These are phyloP conservation scores for Cryptocheilus praepositus DNA, from an alignment of 2,888 invertebrate genomes.

Conservation along the genomic window DNA sequence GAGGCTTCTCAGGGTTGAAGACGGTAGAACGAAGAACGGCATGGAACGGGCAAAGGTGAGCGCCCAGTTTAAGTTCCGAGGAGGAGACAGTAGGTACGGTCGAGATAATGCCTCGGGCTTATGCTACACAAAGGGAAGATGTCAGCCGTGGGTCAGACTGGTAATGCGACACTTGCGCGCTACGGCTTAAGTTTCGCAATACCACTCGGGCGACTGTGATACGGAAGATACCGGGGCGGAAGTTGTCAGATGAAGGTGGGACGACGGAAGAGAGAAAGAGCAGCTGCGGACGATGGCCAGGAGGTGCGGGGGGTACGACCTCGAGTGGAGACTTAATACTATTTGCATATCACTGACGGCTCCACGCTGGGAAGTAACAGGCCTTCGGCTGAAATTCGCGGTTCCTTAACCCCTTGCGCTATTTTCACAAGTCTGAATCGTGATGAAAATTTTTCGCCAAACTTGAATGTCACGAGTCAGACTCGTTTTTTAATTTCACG, in stretches of 20 bases:
- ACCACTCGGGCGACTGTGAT: conserved; percentile 62
- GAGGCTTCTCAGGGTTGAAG: conserved; percentile 13
- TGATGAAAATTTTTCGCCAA: too few species aligned
- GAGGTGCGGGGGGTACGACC: background rate
- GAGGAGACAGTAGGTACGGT: conserved; percentile 28
- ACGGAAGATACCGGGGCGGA: conserved; percentile 54
- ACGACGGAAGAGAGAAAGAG: conserved; percentile 25
- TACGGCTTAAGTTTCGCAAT: conserved; percentile 72
- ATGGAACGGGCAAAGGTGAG: conserved; percentile 13
- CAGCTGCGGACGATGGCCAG: background rate
- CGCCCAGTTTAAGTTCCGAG: conserved; percentile 36
- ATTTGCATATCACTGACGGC: conserved; percentile 65
- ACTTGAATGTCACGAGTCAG: too few species aligned
- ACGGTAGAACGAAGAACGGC: conserved; percentile 1
- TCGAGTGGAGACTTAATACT: conserved; percentile 57
- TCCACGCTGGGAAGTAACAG: conserved; percentile 22
- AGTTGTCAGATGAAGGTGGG: conserved; percentile 10
- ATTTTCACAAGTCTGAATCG: too few species aligned
- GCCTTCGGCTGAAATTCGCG: conserved; percentile 15
- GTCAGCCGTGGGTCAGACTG: conserved; percentile 37
- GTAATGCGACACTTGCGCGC: conserved; percentile 69
- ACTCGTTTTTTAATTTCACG: too few species aligned
- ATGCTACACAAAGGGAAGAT: conserved; percentile 53
- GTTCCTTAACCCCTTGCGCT: background rate
- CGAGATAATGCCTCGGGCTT: conserved; percentile 61